Evolutionary conservation across 1,140 invertebrate species (phyloP).

Genomic region (Atta cephalotes): DNA sequence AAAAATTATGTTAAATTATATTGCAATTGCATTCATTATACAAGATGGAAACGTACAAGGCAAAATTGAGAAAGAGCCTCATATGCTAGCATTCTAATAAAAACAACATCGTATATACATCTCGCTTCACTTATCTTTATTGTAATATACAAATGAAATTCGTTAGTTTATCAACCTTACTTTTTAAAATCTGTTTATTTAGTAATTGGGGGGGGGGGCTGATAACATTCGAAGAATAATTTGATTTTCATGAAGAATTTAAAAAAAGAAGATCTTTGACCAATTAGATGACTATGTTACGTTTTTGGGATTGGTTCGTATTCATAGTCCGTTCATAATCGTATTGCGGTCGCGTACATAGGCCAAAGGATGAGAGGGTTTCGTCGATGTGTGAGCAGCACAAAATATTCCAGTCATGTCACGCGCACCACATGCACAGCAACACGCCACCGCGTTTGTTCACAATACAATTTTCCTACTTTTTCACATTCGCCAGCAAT

Average conservation of each 20-base stretch:
- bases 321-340: conserved; percentile 26
- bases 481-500: conserved; percentile 44
- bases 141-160: not conserved
- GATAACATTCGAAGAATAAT: not conserved
- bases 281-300: not conserved
- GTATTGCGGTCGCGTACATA: conserved; percentile 49
- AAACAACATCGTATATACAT: not conserved
- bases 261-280: not conserved
- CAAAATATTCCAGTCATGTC: conserved; percentile 59
- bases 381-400: conserved; percentile 23
- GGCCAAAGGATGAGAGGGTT: conserved; percentile 31
- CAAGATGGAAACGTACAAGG: not conserved
- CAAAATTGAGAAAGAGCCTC: not conserved
- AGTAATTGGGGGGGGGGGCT: not conserved
- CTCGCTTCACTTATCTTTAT: not conserved
- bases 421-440: conserved; percentile 54
- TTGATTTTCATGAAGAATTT: no score
- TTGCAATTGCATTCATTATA: not conserved
- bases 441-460: conserved; percentile 28
- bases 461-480: conserved; percentile 49
- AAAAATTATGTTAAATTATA: not conserved
- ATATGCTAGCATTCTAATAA: not conserved
- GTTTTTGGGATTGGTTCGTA: not conserved
- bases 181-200: not conserved
- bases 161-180: not conserved